phyloP scores from a whole-genome alignment of 2,113 vertebrate species.

The Neodontobutis hainanensis region DNA sequence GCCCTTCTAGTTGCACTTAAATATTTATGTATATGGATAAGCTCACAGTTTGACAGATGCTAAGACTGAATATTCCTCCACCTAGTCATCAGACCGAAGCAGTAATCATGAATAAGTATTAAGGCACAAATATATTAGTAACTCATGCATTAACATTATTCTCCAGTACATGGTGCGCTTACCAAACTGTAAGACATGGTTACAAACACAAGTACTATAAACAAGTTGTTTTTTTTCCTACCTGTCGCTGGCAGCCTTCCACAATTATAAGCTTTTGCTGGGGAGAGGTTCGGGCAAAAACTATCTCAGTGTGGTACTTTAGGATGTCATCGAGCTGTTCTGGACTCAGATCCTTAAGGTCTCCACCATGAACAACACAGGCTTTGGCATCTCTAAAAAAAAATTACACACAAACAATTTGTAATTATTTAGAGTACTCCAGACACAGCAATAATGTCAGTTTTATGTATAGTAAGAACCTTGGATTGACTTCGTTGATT shows the following conservation, averaged over 20 bases:
- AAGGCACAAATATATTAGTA: slow-evolving; percentile 12
- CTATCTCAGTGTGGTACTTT: slow-evolving; percentile 91
- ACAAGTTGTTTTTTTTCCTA: slow-evolving; percentile 32
- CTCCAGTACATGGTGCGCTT: slow-evolving; percentile 6
- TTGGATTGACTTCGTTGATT: slow-evolving; percentile 91
- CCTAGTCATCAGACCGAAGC: slow-evolving; percentile 35
- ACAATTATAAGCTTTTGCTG: slow-evolving; percentile 96
- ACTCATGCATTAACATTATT: slow-evolving; percentile 17
- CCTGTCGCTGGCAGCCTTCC: slow-evolving; percentile 95
- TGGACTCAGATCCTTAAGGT: slow-evolving; percentile 87
- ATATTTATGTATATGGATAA: slow-evolving; percentile 21
- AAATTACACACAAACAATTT: background rate
- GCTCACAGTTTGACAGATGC: slow-evolving; percentile 39
- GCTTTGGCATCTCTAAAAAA: slow-evolving; percentile 89
- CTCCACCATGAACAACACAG: slow-evolving; percentile 89
- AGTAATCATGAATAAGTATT: slow-evolving; percentile 19
- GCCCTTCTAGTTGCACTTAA: slow-evolving; percentile 3
- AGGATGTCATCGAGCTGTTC: slow-evolving; percentile 91
- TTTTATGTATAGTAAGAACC: slow-evolving; percentile 70
- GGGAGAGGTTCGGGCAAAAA: slow-evolving; percentile 91
- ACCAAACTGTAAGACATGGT: slow-evolving; percentile 2
- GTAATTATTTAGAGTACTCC: background rate
- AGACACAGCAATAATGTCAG: background rate
- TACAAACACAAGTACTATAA: background rate
- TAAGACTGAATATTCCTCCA: slow-evolving; percentile 22